Base-by-base conservation (phyloP, 2,888 invertebrate species). In the Trachelus troglodyta region DNA sequence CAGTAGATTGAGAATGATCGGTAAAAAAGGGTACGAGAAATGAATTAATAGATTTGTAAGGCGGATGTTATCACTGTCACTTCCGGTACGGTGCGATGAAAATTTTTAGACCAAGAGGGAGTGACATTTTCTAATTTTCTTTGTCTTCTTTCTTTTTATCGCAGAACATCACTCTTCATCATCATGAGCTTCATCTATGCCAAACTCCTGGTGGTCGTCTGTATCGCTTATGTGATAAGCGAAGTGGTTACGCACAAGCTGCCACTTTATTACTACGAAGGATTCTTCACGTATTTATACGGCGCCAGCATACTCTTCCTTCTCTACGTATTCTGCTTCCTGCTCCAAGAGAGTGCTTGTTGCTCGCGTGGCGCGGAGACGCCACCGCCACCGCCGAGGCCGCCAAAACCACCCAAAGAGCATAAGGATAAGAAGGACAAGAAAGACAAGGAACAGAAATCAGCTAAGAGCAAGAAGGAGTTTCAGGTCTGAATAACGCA, bases 161-260 rank as follows among this genome's bases (percentile, higher is more conserved):
- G 6, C 95, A 98, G 98, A 94, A 98, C 98, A 86, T 97, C 97
- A 87, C 94, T 97, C 88, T 98, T 98, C 94, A 98, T 98, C 93
- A 97, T 98, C 92, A 96, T 98, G 94, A 98, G 98, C 93, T 97
- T 98, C 93, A 96, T 98, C 90, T 98, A 98, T 93, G 98, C 98
- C 89, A 97, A 98, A 93, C 95, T 98, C 82, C 93, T 98, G 92
- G 96, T 98, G 86, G 97, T 98, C 86, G 95, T 98, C 80, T 98
- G 98, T 93, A 94, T 98, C 91, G 97, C 98, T 83, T 97, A 98
- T 92, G 97, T 98, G 88, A 96, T 98, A 92, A 97, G 98, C 89
- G 98, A 98, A 93, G 97, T 98, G 89, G 96, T 97, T 90, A 98
- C 98, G 85, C 96, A 97, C 93, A 96, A 96, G 92, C 94, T 98